Conservation (phyloP, 2,113 vertebrate species). For the Microcebus lehilahytsara region DNA sequence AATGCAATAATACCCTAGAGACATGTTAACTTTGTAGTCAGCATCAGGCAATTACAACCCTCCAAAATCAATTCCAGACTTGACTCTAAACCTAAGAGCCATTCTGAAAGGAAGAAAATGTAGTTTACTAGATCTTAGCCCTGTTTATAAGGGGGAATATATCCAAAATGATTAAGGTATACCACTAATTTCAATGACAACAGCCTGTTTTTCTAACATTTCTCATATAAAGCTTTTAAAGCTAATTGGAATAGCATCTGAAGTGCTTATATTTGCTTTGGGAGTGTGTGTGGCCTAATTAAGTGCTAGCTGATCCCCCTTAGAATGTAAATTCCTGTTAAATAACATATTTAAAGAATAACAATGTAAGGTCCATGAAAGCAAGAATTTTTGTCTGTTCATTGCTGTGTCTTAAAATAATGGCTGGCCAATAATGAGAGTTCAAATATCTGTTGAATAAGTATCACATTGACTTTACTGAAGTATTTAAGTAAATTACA, state of each 20-base stretch:
- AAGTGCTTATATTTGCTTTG: not conserved
- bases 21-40: not conserved
- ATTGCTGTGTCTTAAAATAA: not conserved
- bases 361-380: not conserved
- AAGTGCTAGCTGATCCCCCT: not conserved
- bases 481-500: slow-evolving; percentile 5
- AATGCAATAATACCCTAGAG: not conserved
- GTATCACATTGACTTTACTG: not conserved
- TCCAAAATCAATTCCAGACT: not conserved
- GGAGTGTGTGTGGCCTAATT: not conserved
- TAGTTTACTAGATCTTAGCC: not conserved
- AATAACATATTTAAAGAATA: not conserved
- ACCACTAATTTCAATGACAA: not conserved
- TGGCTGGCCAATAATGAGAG: not conserved
- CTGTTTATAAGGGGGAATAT: not conserved
- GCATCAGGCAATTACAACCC: not conserved
- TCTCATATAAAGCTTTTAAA: not conserved
- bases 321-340: not conserved
- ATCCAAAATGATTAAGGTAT: not conserved
- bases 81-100: not conserved
- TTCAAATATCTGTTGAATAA: not conserved
- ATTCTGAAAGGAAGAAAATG: not conserved
- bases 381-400: not conserved
- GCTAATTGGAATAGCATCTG: not conserved
- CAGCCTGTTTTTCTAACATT: not conserved